Base-by-base conservation (phyloP, 2,888 invertebrate genomes). In the Tolmerus cingulatus region DNA sequence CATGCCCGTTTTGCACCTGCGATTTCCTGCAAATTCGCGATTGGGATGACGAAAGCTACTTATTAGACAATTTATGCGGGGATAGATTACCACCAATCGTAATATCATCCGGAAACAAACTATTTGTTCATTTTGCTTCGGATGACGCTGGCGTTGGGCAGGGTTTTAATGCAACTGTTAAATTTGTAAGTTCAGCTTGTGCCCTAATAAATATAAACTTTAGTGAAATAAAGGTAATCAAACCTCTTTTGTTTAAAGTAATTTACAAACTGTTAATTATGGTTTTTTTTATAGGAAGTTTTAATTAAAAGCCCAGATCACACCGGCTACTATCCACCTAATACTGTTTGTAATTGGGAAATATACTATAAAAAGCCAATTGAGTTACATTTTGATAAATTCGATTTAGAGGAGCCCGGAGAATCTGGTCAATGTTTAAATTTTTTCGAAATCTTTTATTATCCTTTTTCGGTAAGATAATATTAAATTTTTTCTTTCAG, bases 11-110 rank as follows among this genome's bases (percentile, higher is more conserved):
- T 40, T 97, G 97, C 91, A 92, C 93, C 1, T 97, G 96, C 90
- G 96, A 97, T 91, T 95, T 93, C 88, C 90, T 98, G 5, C 95
- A 97, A 94, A 91, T 97, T 77, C 93, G 93, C 87, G 97, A 97
- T 92, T 97, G 97, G 1, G 90, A 94, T 74, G 37, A 7, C 5
- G 34, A 94, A 84, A 94, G 95, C 43, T 93, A 95, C 55, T 90
- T 94, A 34, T 94, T 97, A 37, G 95, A 94, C 5, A 94, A 7
- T 8, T 95, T 94, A 90, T 97, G 97, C 91, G 95, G 95, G 0
- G 93, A 93, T 8, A 91, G 90, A 2, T 87, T 87, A 1, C 89
- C 88, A 2, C 88, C 88, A 1, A 90, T 87, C 0, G n/a, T 85
- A 9, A 12, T 74, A 9, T 85, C 81, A 16, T 40, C 84, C 14